Percentiles rank a stretch among this genome's conserved stretches.
phyloP scores from a whole-genome alignment of 2,113 vertebrate species.

The Tenebrosternarchus preto region DNA sequence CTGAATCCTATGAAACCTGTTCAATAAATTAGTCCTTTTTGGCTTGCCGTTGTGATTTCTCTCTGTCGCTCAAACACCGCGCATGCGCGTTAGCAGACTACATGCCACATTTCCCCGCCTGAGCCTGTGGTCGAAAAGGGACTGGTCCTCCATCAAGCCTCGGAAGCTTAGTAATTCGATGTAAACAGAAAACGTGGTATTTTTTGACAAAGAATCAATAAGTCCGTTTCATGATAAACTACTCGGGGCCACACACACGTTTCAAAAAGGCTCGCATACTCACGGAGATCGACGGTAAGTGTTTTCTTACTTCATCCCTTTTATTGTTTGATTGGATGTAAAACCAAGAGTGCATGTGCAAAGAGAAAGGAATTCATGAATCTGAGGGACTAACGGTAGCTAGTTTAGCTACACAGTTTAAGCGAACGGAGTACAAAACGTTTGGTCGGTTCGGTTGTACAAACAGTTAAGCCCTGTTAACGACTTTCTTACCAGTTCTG shows the following conservation, averaged over 20 bases:
- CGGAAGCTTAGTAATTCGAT: constrained; percentile 11
- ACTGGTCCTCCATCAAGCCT: constrained; percentile 36
- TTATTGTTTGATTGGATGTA: constrained; percentile 69
- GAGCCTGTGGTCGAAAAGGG: constrained; percentile 21
- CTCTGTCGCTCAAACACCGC: constrained; percentile 25
- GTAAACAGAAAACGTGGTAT: constrained; percentile 38
- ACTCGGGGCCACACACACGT: background rate
- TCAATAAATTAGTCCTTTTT: constrained; percentile 48
- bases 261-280: background rate
- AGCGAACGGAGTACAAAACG: no score
- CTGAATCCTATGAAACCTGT: background rate
- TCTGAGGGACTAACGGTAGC: background rate
- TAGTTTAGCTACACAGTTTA: background rate
- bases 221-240: background rate
- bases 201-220: background rate
- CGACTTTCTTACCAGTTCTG: background rate
- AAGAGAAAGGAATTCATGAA: constrained; percentile 23
- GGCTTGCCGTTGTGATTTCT: constrained; percentile 41
- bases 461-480: no score
- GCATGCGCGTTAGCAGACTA: constrained; percentile 61
- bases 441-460: no score
- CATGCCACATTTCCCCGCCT: constrained; percentile 74
- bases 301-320: background rate
- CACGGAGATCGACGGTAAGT: constrained; percentile 49
- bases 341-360: constrained; percentile 35